Conservation (phyloP, 2,113 vertebrate species). For the Trochalopteron elliotii region DNA sequence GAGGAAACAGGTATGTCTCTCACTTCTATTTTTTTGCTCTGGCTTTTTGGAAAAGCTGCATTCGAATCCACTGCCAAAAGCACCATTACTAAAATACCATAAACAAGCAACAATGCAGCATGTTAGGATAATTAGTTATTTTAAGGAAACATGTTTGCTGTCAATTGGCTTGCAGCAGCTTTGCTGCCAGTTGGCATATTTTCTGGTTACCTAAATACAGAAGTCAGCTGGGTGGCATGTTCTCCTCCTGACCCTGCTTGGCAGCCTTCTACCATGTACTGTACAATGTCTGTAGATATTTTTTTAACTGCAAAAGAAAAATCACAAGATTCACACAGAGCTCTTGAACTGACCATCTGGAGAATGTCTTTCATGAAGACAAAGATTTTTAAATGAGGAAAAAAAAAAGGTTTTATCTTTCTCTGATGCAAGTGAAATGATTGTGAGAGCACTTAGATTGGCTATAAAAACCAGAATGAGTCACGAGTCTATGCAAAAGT, state of each 20-base stretch:
- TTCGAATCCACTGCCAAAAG: conserved; percentile 61
- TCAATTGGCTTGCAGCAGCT: conserved; percentile 65
- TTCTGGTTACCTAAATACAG: conserved; percentile 85
- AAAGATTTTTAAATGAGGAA: conserved; percentile 6
- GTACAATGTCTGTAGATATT: conserved; percentile 84
- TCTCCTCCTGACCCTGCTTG: conserved; percentile 74
- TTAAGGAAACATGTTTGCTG: conserved; percentile 67
- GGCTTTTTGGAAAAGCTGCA: conserved; percentile 28
- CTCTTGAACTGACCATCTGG: conserved; percentile 74
- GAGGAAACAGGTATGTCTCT: background rate
- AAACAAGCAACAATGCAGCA: conserved; percentile 71
- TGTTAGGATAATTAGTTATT: conserved; percentile 72
- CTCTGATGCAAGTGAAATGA: background rate
- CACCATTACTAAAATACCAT: conserved; percentile 48
- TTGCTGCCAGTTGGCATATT: conserved; percentile 67
- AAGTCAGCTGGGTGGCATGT: conserved; percentile 79
- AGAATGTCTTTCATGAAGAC: conserved; percentile 55
- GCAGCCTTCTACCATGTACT: conserved; percentile 87
- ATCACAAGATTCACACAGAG: conserved; percentile 58
- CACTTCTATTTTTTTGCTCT: background rate
- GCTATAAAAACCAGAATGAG: conserved; percentile 17
- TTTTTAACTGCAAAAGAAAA: conserved; percentile 86
- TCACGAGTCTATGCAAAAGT: background rate
- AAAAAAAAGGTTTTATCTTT: background rate
- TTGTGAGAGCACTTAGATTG: background rate